Conservation (phyloP, 1,140 invertebrate species). For the Pseudomyrmex dendroicus region DNA sequence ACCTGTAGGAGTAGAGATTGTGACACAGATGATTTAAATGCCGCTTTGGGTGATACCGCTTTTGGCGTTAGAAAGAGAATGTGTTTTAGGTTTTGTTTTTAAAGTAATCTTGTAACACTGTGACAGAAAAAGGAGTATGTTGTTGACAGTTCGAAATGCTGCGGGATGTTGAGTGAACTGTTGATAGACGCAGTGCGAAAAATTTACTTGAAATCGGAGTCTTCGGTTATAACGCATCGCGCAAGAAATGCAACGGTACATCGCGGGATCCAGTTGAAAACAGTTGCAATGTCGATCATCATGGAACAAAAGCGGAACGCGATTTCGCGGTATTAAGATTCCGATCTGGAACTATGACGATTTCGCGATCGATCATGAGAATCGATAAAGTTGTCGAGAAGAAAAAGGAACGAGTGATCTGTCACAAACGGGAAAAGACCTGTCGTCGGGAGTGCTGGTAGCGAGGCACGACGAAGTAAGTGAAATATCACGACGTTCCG, state of each 20-base stretch:
- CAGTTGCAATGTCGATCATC: constrained; percentile 9
- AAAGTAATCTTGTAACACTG: neutral
- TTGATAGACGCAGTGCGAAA: constrained; percentile 4
- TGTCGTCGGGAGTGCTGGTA: constrained; percentile 40
- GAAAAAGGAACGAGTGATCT: constrained; percentile 9
- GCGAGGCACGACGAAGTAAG: constrained; percentile 43
- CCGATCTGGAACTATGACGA: neutral
- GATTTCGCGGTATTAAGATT: neutral
- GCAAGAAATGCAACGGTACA: constrained; percentile 52
- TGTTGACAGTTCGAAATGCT: neutral
- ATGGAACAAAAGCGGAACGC: constrained; percentile 18
- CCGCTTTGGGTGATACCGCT: neutral
- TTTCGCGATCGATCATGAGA: constrained; percentile 15
- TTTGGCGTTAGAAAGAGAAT: neutral
- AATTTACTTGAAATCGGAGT: constrained; percentile 21
- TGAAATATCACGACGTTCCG: constrained; percentile 68
- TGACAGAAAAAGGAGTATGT: neutral
- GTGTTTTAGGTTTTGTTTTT: too few species aligned
- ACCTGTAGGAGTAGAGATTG: constrained; percentile 61
- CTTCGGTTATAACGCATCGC: constrained; percentile 10
- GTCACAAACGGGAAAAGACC: constrained; percentile 10
- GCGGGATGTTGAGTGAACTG: constrained; percentile 12
- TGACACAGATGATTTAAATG: neutral
- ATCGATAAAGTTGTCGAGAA: neutral
- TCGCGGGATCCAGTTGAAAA: constrained; percentile 1